These are phyloP conservation scores for Ectropis crepuscularia DNA, from an alignment of 2,888 invertebrate genomes.

Conservation along the genomic window DNA sequence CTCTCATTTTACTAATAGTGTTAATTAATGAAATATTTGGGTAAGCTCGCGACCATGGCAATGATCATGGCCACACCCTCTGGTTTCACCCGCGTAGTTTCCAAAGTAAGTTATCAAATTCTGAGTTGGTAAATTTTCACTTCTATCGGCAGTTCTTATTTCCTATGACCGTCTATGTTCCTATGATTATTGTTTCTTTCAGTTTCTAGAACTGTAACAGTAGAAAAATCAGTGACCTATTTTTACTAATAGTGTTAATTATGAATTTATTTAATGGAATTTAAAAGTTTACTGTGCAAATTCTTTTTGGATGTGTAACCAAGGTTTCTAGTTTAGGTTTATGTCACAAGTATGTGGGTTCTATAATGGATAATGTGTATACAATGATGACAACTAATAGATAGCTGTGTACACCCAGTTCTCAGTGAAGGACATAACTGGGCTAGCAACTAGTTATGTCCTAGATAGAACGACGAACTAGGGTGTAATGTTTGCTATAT, in stretches of 20 bases:
- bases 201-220: no score
- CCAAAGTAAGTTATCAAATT: no score
- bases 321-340: neutral
- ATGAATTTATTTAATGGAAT: neutral
- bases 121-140: no score
- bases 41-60: no score
- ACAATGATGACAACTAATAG: slow-evolving; percentile 13
- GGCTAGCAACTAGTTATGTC: slow-evolving; percentile 16
- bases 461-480: slow-evolving; percentile 16
- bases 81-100: no score
- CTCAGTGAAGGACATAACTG: slow-evolving; percentile 22
- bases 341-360: neutral
- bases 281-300: no score
- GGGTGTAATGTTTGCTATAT: neutral
- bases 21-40: no score
- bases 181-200: no score
- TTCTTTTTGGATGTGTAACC: neutral
- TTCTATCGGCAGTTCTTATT: no score
- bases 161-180: no score
- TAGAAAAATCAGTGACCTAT: neutral
- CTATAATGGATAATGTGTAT: slow-evolving; percentile 9
- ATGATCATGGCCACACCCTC: no score
- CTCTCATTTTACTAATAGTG: neutral
- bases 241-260: neutral
- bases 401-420: slow-evolving; percentile 15